Evolutionary conservation across 2,113 vertebrate species (phyloP), one percentile per base, ranked within the genome.

Genomic region (Ceratotherium simum): DNA sequence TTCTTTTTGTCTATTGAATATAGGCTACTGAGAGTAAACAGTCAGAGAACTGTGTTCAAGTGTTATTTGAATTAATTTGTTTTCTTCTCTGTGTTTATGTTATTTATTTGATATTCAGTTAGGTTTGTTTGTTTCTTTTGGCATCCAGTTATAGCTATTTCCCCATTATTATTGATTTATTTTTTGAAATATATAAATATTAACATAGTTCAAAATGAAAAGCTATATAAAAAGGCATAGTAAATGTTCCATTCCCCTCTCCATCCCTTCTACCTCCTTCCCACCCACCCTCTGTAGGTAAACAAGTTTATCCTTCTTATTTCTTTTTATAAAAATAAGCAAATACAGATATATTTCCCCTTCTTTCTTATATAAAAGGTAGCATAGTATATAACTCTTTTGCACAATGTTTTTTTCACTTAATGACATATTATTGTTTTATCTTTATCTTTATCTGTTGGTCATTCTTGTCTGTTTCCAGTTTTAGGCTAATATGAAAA

Each of bases 51-150:
- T 3, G 10, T 75, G 46, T 58, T 96, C 84, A 67, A 87, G 80
- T 58, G 23, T 88, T 67, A 46, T 20, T 51, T 58, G 18, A 88
- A 65, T 70, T 67, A 51, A 39, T 69, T 56, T 70, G 56, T 88
- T 88, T 81, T 87, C 65, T 81, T 96, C 48, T 90, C 29, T 75
- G 18, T 75, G 48, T 72, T 58, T 92, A 31, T 91, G 60, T 85
- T 72, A 64, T 86, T 72, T 96, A 65, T 88, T 67, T 96, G 67
- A 56, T 25, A 56, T 27, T 27, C 3, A 17, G 9, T 75, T 82
- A 88, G 48, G 58, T 88, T 92, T 88, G 81, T 73, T 82, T 25
- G 13, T 92, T 72, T 48, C 48, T 76, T 10, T 75, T 39, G 33
- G n/a, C 20, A 25, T 25, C 81, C 36, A 48, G 13, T 82, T 88